phyloP scores from a whole-genome alignment of 2,888 invertebrate species.

The Lasioglossum pauxillum region DNA sequence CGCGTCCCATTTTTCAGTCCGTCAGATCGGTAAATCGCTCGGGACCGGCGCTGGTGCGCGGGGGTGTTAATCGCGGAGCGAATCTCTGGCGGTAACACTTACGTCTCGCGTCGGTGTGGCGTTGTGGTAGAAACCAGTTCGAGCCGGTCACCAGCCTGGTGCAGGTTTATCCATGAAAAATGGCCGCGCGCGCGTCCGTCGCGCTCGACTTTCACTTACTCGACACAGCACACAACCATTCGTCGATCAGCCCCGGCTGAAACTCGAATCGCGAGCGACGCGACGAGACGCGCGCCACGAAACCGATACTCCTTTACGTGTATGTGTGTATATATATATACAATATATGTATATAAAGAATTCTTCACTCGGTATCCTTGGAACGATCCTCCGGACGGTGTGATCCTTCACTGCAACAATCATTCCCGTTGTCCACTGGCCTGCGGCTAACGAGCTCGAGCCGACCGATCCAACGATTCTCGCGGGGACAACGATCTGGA shows the following conservation, averaged over 20 bases:
- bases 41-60: slow-evolving; percentile 39
- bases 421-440: slow-evolving; percentile 39
- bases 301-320: slow-evolving; percentile 20
- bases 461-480: slow-evolving; percentile 43
- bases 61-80: slow-evolving; percentile 39
- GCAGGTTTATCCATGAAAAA: slow-evolving; percentile 72
- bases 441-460: neutral
- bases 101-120: slow-evolving; percentile 58
- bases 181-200: slow-evolving; percentile 51
- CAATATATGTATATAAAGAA: neutral
- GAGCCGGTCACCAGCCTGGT: slow-evolving; percentile 62
- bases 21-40: slow-evolving; percentile 44
- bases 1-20: slow-evolving; percentile 23
- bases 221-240: slow-evolving; percentile 71
- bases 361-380: slow-evolving; percentile 1
- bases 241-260: slow-evolving; percentile 45
- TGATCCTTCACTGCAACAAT: slow-evolving; percentile 59
- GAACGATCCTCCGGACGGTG: slow-evolving; percentile 17
- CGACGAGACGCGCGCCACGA: slow-evolving; percentile 44
- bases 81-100: slow-evolving; percentile 58
- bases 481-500: slow-evolving; percentile 42
- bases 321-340: neutral
- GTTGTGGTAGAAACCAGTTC: slow-evolving; percentile 63
- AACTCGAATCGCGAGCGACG: slow-evolving; percentile 54
- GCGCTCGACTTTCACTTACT: slow-evolving; percentile 77